Evolutionary conservation across 64 coral and sea anemone species (phyloP), one percentile per base, ranked within the genome.

Genomic region (Orbicella faveolata): DNA sequence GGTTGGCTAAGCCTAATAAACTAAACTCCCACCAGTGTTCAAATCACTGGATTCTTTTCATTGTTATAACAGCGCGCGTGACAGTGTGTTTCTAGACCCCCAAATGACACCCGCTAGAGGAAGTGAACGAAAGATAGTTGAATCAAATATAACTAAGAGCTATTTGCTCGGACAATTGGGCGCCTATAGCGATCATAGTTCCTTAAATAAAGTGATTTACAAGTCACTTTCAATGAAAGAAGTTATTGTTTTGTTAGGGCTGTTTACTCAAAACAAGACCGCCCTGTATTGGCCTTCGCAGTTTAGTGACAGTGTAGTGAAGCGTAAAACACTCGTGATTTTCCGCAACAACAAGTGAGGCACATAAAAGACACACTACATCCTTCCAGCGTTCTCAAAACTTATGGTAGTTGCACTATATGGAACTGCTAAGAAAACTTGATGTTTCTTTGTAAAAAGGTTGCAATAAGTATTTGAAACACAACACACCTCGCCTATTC

Each of bases 101-200:
- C 20, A 63, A 44, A 67, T 68, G 23, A 70, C 30, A 26, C 67
- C 67, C 67, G 36, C 57, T 9, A 26, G 8, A 59, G 79, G 79
- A 83, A 83, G 68, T 67, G 44, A n/a, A 65, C 1, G 20, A 44
- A 18, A 80, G 10, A 61, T 33, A 19, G 4, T 3, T 53, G 52
- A 80, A 61, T 83, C 80, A 66, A 83, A 83, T 81, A 81, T 81
- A 81, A 19, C 13, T 83, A 68, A 83, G 80, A 83, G 61, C 63
- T 83, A 67, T 67, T 67, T 67, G 63, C 62, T n/a, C 67, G 67
- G 80, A 83, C 80, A 83, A 67, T 65, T 17, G 63, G 80, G 19
- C 80, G 80, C 80, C 80, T 66, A 67, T n/a, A 65, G 61, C 37
- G 80, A 67, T 66, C 80, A 65, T 44, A 61, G 19, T 67, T 67